These are phyloP conservation scores for Geopemphigus sp. DNA, from an alignment of 1,140 invertebrate genomes.

Conservation along the genomic window DNA sequence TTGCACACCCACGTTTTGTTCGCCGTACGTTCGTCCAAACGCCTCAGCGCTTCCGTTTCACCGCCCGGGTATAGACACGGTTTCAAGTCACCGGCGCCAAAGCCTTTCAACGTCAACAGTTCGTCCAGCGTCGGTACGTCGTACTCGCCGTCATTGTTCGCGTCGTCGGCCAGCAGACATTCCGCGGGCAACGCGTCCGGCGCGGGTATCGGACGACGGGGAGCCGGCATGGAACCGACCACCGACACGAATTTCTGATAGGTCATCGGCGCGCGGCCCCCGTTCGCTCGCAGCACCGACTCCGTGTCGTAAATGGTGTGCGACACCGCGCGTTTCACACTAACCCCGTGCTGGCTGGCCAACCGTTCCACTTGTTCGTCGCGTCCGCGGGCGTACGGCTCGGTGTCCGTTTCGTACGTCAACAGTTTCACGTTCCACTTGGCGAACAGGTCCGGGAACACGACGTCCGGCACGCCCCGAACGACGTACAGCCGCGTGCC, in stretches of 20 bases:
- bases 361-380: constrained; percentile 65
- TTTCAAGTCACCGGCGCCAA: constrained; percentile 57
- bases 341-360: constrained; percentile 61
- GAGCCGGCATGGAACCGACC: constrained; percentile 60
- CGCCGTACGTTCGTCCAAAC: constrained; percentile 63
- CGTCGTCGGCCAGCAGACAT: constrained; percentile 42
- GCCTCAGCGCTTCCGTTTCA: constrained; percentile 66
- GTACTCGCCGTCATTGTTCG: constrained; percentile 60
- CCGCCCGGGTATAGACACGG: constrained; percentile 64
- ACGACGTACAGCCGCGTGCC: constrained; percentile 64
- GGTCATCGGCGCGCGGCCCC: constrained; percentile 66
- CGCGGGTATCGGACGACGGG: constrained; percentile 59
- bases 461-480: constrained; percentile 63
- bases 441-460: constrained; percentile 65
- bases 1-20: constrained; percentile 68
- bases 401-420: constrained; percentile 70
- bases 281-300: constrained; percentile 64
- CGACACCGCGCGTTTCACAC: constrained; percentile 64
- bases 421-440: constrained; percentile 68
- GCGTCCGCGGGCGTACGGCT: constrained; percentile 65
- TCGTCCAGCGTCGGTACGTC: constrained; percentile 64
- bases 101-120: constrained; percentile 55
- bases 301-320: constrained; percentile 72
- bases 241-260: constrained; percentile 70
- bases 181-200: constrained; percentile 58